These are phyloP conservation scores for Synergus japonicus DNA, from an alignment of 2,888 invertebrate species.

Conservation along the genomic window DNA sequence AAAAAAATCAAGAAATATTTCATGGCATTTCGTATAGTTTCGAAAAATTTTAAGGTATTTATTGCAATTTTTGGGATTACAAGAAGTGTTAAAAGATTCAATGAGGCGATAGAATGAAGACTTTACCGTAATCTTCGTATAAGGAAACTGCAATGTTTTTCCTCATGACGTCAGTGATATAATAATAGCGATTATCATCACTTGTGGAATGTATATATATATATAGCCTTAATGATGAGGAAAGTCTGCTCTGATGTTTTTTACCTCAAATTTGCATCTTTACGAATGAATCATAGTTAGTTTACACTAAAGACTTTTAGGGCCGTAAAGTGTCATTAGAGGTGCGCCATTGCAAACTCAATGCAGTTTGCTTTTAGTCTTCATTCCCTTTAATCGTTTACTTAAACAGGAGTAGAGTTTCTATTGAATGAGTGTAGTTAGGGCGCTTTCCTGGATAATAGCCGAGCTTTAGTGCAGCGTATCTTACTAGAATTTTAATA, in stretches of 20 bases:
- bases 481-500: conserved; percentile 35
- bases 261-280: not conserved
- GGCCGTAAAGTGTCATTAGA: conserved; percentile 14
- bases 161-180: not conserved
- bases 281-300: not conserved
- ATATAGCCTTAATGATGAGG: not conserved
- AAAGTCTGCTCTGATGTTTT: not conserved
- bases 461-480: not conserved
- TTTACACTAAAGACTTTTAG: not conserved
- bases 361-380: conserved; percentile 29
- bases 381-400: conserved; percentile 24
- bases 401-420: conserved; percentile 32
- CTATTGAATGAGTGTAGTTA: conserved; percentile 19
- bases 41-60: too few species aligned
- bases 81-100: too few species aligned
- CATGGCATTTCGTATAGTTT: too few species aligned
- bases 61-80: too few species aligned
- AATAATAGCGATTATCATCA: not conserved
- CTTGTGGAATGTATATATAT: too few species aligned
- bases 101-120: not conserved
- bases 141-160: not conserved
- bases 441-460: conserved; percentile 15
- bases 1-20: too few species aligned
- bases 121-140: not conserved
- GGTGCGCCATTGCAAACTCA: conserved; percentile 24